These are phyloP conservation scores for Drosophila punjabiensis DNA, from an alignment of 1,140 invertebrate species.

Conservation along the genomic window DNA sequence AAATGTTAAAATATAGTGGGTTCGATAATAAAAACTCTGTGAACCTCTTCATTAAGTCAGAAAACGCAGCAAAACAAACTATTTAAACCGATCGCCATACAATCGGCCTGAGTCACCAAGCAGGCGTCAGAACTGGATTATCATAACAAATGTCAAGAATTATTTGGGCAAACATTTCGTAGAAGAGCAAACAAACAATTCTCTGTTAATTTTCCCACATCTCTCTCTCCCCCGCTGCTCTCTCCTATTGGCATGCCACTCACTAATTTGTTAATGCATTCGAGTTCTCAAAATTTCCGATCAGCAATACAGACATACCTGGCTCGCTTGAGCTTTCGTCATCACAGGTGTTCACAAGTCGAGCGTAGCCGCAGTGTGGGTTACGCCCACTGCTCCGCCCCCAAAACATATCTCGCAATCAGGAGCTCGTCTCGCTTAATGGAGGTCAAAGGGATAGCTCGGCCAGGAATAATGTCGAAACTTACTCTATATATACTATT, in stretches of 20 bases:
- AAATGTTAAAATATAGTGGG: too few species aligned
- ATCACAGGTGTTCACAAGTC: slow-evolving; percentile 48
- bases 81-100: neutral
- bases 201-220: slow-evolving; percentile 8
- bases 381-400: slow-evolving; percentile 26
- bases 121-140: slow-evolving; percentile 37
- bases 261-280: neutral
- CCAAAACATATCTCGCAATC: slow-evolving; percentile 35
- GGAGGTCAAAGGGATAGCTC: neutral
- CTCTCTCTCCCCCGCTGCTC: neutral
- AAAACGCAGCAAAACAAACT: neutral
- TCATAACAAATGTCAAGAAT: slow-evolving; percentile 35
- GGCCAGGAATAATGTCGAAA: neutral
- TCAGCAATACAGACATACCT: slow-evolving; percentile 48
- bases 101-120: slow-evolving; percentile 17
- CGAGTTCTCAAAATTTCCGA: neutral
- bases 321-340: slow-evolving; percentile 25
- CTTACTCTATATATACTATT: neutral
- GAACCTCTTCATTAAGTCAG: neutral
- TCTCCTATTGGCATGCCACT: neutral
- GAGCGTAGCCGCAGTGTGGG: slow-evolving; percentile 45
- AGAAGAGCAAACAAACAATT: slow-evolving; percentile 23
- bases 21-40: too few species aligned
- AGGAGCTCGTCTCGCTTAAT: neutral
- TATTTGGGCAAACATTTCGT: slow-evolving; percentile 29